These are phyloP conservation scores for Hirtodrosophila histrioides DNA, from an alignment of 2,888 invertebrate species.

Conservation along the genomic window DNA sequence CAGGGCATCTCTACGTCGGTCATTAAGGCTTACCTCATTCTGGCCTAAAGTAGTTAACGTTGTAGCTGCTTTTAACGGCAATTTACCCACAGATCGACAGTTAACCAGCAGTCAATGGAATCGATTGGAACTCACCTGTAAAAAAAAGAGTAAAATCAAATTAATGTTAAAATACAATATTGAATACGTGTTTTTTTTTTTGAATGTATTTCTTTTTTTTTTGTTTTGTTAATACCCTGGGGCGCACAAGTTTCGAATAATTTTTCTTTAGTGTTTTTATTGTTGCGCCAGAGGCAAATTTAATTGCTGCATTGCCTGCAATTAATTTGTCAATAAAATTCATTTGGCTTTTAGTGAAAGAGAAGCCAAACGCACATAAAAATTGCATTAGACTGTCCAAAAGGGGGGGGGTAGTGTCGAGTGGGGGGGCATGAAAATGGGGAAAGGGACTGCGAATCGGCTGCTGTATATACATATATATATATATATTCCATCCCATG, in stretches of 20 bases:
- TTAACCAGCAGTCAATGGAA: slow-evolving; percentile 15
- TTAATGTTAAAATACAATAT: not conserved
- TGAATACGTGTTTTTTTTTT: not conserved
- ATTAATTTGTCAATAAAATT: slow-evolving; percentile 84
- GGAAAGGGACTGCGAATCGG: slow-evolving; percentile 14
- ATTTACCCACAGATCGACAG: slow-evolving; percentile 16
- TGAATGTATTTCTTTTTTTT: not conserved
- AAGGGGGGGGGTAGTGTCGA: no score
- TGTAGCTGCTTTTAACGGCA: slow-evolving; percentile 9
- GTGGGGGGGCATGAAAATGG: no score
- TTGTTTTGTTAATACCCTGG: slow-evolving; percentile 1
- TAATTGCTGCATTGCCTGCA: slow-evolving; percentile 78
- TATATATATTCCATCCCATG: slow-evolving; percentile 19
- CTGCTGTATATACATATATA: no score
- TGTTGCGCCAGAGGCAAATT: slow-evolving; percentile 56
- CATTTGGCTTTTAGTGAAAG: slow-evolving; percentile 79
- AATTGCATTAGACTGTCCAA: slow-evolving; percentile 51
- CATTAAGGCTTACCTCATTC: not conserved
- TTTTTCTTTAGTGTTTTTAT: not conserved
- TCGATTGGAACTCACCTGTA: slow-evolving; percentile 42
- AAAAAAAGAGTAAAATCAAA: slow-evolving; percentile 4
- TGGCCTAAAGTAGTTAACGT: slow-evolving; percentile 1
- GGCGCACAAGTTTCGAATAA: not conserved
- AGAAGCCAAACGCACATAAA: slow-evolving; percentile 37
- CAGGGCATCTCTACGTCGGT: slow-evolving; percentile 14